Conservation (phyloP, 2,888 invertebrate species). For the Drepanosiphum platanoidis region DNA sequence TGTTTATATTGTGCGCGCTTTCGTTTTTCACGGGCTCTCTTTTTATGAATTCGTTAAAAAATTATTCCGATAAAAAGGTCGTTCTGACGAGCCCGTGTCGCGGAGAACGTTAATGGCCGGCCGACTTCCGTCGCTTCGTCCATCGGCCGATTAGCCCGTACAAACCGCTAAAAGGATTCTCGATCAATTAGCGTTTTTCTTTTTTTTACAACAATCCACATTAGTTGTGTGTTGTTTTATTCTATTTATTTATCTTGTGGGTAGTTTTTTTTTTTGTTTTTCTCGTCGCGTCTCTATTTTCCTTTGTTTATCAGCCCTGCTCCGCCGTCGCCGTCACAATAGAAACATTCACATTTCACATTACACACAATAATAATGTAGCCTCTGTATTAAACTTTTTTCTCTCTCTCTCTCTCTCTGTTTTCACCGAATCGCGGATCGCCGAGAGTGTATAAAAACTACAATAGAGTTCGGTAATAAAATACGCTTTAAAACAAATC, state of each 20-base stretch:
- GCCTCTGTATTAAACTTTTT: not conserved
- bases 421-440: no score
- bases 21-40: not conserved
- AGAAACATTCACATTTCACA: constrained; percentile 21
- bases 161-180: constrained; percentile 8
- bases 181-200: constrained; percentile 24
- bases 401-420: constrained; percentile 17
- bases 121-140: not conserved
- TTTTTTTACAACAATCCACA: not conserved
- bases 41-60: not conserved
- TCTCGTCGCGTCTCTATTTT: not conserved
- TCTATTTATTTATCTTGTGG: not conserved
- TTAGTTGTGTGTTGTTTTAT: not conserved
- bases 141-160: not conserved
- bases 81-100: not conserved
- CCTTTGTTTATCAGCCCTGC: constrained; percentile 9
- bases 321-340: constrained; percentile 6
- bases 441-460: constrained; percentile 9
- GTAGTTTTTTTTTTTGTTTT: constrained; percentile 8
- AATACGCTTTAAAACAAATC: constrained; percentile 31
- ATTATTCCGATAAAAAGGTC: not conserved
- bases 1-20: no score
- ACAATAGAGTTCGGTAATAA: constrained; percentile 32
- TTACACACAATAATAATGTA: constrained; percentile 14
- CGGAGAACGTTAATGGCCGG: constrained; percentile 24